Evolutionary conservation across 1,140 invertebrate species (phyloP), one percentile per base, ranked within the genome.

Genomic region (Mya arenaria): DNA sequence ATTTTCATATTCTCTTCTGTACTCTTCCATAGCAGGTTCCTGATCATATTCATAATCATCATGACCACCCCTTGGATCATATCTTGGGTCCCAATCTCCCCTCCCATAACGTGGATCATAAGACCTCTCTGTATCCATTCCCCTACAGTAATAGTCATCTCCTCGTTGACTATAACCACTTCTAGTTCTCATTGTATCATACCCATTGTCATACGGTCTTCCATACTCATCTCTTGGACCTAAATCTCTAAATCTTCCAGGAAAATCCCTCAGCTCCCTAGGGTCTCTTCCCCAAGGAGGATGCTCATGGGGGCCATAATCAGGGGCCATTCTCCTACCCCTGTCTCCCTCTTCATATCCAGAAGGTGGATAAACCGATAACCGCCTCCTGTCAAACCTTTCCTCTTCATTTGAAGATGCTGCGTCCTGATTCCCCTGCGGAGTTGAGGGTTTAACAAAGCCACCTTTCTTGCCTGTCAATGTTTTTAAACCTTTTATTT

Each of bases 1-100:
- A 23, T 79, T 66, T 32, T 83, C 78, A 82, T 82, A 72, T 25
- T 82, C 73, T 44, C 82, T 79, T 44, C 65, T 79, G 55, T 79
- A 84, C 10, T 77, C 58, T 4, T 62, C n/a, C 58, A 62, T 63
- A 30, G 17, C 85, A 52, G 73, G 75, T 25, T 73, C 39, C 23
- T 77, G 55, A 34, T 62, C 75, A 10, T 69, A 36, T 34, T 81
- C 75, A 75, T 32, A 39, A 44, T 52, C 55, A 44, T 52, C 48
- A 52, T 52, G 2, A 4, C 25, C 48, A 52, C 48, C 1, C 48
- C 48, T 23, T 52, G 25, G 48, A 52, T n/a, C 19, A 52, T 52
- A 2, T 52, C 25, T 23, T 10, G 17, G 32, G 37, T 48, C 73
- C 44, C 39, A 65, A 28, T 48, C 73, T 44, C 56, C 55, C 28